Evolutionary conservation across 37 sponge, comb jelly and placozoan genomes (phyloP).

Genomic region (Theonella swinhoei): DNA sequence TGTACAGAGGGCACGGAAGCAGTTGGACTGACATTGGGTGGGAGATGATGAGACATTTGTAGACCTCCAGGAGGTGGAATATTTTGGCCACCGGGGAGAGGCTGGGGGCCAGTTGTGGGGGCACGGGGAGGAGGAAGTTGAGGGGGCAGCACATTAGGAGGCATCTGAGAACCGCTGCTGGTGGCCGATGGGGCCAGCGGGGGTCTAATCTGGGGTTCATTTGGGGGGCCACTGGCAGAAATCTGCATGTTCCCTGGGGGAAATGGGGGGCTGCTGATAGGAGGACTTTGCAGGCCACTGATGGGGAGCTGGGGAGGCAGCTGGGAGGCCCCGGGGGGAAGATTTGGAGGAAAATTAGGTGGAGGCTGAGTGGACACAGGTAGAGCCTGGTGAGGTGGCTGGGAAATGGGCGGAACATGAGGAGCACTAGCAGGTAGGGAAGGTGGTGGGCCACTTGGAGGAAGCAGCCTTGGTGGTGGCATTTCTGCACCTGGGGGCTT

Average conservation of each 20-base stretch:
- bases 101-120: not conserved
- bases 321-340: not conserved
- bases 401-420: not conserved
- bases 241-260: not conserved
- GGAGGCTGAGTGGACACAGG: not conserved
- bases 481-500: no score
- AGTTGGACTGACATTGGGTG: not conserved
- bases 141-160: not conserved
- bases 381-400: conserved; percentile 7
- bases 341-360: not conserved
- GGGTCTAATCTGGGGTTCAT: not conserved
- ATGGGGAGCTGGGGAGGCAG: not conserved
- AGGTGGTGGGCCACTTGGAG: not conserved
- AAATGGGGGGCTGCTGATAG: not conserved
- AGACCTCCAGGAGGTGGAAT: not conserved
- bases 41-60: no score
- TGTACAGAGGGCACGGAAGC: no score
- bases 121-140: not conserved
- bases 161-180: not conserved
- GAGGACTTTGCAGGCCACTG: not conserved
- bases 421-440: not conserved
- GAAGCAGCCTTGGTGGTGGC: not conserved
- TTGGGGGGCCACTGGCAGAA: not conserved
- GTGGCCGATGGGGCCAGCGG: not conserved
- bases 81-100: not conserved